Conservation (phyloP, 2,888 invertebrate species). For the Alloplasta piceator region DNA sequence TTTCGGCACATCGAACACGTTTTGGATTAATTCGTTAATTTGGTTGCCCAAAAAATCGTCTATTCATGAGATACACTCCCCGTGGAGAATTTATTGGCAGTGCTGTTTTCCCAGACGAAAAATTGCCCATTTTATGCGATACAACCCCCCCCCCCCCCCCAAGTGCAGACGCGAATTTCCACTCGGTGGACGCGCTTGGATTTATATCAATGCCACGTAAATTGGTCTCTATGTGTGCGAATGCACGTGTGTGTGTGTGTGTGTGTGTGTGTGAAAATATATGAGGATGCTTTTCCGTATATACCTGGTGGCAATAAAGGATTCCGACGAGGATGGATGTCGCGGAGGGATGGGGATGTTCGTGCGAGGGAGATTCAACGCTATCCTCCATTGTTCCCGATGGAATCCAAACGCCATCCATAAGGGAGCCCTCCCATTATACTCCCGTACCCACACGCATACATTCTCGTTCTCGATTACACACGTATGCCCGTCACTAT, state of each 20-base stretch:
- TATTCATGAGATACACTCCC: too few relatives aligned
- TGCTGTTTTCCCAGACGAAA: too few relatives aligned
- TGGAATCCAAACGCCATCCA: slow-evolving; percentile 80
- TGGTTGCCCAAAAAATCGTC: too few relatives aligned
- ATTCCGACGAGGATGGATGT: slow-evolving; percentile 81
- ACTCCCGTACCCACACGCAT: slow-evolving; percentile 62
- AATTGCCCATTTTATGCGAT: too few relatives aligned
- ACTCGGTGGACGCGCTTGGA: too few relatives aligned
- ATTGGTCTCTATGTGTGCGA: not conserved
- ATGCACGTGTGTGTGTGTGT: not conserved
- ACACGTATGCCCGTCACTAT: slow-evolving; percentile 9
- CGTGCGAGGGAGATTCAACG: slow-evolving; percentile 61
- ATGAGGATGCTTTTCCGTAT: slow-evolving; percentile 66
- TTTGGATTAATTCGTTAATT: too few relatives aligned
- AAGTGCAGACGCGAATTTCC: too few relatives aligned
- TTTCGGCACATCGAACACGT: too few relatives aligned
- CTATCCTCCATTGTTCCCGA: slow-evolving; percentile 79
- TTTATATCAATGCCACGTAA: too few relatives aligned
- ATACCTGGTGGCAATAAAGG: slow-evolving; percentile 79
- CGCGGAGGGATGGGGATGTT: slow-evolving; percentile 64
- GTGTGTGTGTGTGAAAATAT: slow-evolving; percentile 12
- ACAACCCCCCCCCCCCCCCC: too few relatives aligned
- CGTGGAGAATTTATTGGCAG: too few relatives aligned
- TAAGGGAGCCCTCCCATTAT: slow-evolving; percentile 81
- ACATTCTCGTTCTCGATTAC: slow-evolving; percentile 58